phyloP scores from a whole-genome alignment of 2,888 invertebrate species.

The Chydorus sphaericus region DNA sequence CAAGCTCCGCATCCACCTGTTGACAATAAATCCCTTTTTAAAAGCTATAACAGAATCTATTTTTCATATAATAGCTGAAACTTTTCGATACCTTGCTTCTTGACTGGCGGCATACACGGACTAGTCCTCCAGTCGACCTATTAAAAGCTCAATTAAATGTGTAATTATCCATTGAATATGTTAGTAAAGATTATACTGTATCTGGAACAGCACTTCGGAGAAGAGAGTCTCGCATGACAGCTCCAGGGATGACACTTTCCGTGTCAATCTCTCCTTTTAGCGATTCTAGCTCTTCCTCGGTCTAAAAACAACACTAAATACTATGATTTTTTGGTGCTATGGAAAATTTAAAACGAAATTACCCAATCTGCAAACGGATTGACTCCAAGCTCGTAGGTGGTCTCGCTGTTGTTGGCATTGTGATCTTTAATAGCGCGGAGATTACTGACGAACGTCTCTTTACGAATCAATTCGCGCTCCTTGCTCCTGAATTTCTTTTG shows the following conservation, averaged over 20 bases:
- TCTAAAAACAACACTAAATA: no score
- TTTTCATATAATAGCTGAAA: no score
- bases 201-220: not conserved
- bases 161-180: no score
- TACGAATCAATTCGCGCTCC: not conserved
- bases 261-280: not conserved
- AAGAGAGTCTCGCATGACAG: not conserved
- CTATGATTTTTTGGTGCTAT: no score
- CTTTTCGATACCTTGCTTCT: slow-evolving; percentile 4
- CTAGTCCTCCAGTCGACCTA: not conserved
- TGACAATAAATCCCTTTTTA: not conserved
- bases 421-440: not conserved
- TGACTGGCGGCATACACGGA: not conserved
- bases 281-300: not conserved
- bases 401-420: not conserved
- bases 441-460: not conserved
- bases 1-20: not conserved
- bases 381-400: not conserved
- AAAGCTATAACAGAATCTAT: not conserved
- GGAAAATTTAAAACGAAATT: no score
- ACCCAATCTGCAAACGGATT: slow-evolving; percentile 1
- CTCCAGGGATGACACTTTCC: not conserved
- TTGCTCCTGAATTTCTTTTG: slow-evolving; percentile 1
- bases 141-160: not conserved
- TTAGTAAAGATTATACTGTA: not conserved